Percentiles rank a stretch among this genome's conserved stretches.
phyloP scores from a whole-genome alignment of 2,888 invertebrate species.

The Epistrophella euchroma region DNA sequence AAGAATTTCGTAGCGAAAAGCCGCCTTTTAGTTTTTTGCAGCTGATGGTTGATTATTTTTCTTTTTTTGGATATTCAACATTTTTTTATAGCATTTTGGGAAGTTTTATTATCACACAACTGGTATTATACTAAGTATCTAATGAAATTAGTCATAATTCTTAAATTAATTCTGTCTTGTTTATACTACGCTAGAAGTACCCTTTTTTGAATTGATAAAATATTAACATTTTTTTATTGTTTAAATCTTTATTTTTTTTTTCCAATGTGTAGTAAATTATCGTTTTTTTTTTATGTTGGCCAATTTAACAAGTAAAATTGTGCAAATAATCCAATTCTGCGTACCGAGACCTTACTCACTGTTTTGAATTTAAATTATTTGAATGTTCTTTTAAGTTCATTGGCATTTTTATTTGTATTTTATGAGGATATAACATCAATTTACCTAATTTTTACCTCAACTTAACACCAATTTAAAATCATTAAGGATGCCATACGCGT shows the following conservation, averaged over 20 bases:
- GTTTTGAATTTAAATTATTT: conserved; percentile 13
- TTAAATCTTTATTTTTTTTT: neutral
- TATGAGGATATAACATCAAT: conserved; percentile 10
- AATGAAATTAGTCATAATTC: conserved; percentile 7
- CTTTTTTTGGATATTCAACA: conserved; percentile 12
- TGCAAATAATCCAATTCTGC: neutral
- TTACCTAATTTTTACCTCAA: neutral
- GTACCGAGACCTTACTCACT: neutral
- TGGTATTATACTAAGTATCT: neutral
- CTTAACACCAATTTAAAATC: neutral
- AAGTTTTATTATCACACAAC: conserved; percentile 13
- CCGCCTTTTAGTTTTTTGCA: neutral
- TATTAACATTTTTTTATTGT: neutral
- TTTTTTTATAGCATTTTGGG: neutral
- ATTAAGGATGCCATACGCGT: neutral
- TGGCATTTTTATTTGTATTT: conserved; percentile 12
- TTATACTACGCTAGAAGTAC: neutral
- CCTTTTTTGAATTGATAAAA: conserved; percentile 1
- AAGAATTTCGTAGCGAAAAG: conserved; percentile 16
- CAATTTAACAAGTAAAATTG: neutral
- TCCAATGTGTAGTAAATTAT: neutral
- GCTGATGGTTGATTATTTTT: neutral
- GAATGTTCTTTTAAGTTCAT: neutral
- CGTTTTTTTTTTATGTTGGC: neutral
- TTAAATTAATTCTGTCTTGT: neutral